Conservation (phyloP, 1,140 invertebrate genomes). For the Cydia strobilella region DNA sequence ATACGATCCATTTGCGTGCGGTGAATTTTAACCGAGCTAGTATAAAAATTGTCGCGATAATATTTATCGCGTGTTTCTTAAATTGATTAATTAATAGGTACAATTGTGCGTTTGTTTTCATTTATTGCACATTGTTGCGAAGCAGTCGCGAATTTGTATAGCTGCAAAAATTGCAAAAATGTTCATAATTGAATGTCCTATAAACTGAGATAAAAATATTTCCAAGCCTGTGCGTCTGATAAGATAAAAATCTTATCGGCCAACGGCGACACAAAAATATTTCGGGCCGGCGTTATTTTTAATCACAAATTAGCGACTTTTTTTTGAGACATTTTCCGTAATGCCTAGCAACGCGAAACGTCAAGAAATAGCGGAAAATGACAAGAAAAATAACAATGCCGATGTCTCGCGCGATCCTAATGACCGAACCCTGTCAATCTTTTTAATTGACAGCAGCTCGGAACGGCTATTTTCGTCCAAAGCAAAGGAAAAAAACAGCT, state of each 20-base stretch:
- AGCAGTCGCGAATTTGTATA: no score
- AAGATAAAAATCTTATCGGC: conserved; percentile 14
- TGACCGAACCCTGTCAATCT: conserved; percentile 73
- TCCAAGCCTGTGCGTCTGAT: neutral
- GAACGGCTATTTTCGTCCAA: conserved; percentile 61
- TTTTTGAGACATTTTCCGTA: neutral
- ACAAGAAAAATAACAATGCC: conserved; percentile 40
- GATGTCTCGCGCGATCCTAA: conserved; percentile 49
- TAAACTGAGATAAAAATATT: neutral
- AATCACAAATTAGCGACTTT: neutral
- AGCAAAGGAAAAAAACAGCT: conserved; percentile 8
- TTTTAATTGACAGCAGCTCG: conserved; percentile 72
- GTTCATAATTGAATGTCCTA: no score
- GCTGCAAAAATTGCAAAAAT: no score
- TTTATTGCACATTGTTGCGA: no score
- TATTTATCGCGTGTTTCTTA: no score
- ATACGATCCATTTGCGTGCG: no score
- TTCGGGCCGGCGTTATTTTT: neutral
- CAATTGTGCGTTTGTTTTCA: no score
- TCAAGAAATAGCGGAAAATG: conserved; percentile 15
- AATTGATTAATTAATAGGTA: no score
- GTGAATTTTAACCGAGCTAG: no score
- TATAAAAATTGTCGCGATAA: no score
- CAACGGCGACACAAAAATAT: neutral
- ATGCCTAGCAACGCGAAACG: conserved; percentile 5